Conservation (phyloP, 1,140 invertebrate genomes). For the Saxidomus purpurata region DNA sequence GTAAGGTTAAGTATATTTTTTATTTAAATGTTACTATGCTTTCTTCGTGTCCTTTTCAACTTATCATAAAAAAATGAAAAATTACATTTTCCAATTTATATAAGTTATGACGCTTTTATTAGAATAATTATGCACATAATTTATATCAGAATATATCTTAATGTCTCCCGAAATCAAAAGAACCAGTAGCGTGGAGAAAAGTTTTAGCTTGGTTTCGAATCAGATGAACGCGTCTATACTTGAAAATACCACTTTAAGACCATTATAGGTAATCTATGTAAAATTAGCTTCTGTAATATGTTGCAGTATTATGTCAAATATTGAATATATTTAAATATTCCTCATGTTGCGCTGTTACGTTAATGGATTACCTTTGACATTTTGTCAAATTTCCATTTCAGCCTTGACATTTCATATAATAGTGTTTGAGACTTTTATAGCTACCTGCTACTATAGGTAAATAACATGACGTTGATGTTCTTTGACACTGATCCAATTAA, state of each 20-base stretch:
- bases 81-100: neutral
- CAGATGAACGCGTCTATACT: neutral
- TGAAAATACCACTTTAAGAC: neutral
- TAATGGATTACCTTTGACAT: too few species aligned
- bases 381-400: too few species aligned
- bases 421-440: too few species aligned
- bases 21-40: neutral
- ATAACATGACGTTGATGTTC: too few species aligned
- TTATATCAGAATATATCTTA: neutral
- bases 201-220: neutral
- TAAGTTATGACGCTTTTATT: neutral
- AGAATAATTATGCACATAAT: constrained; percentile 25
- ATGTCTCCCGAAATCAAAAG: neutral
- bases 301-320: neutral
- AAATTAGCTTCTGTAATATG: too few species aligned
- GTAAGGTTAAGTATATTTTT: too few species aligned
- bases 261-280: too few species aligned
- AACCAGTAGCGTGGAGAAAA: neutral
- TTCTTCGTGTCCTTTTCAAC: neutral
- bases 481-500: too few species aligned
- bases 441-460: too few species aligned
- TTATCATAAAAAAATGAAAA: neutral
- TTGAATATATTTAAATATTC: neutral
- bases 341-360: too few species aligned
- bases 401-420: too few species aligned